Evolutionary conservation across 2,113 vertebrate genomes (phyloP), one percentile per base, ranked within the genome.

Genomic region (Lasiurus borealis): DNA sequence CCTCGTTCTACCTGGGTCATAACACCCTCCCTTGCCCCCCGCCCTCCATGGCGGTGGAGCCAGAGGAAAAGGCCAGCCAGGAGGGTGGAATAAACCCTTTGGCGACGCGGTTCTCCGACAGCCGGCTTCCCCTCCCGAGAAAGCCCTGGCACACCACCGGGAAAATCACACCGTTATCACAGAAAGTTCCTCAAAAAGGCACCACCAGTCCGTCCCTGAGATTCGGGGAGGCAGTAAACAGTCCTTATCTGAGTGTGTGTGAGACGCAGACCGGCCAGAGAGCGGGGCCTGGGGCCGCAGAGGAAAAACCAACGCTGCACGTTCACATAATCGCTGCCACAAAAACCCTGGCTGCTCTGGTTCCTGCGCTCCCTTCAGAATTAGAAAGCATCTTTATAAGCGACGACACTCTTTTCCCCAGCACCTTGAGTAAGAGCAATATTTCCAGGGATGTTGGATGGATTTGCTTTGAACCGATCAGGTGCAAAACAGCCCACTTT

Each of bases 151-250:
- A 87, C 95, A 90, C 82, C 16, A 90, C 82, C 16, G 97, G 29
- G 76, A 93, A 96, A 98, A 98, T 97, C 97, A 97, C 97, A 97
- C 95, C 95, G 93, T 97, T 97, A 97, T 95, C 97, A 96, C 95
- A 50, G 31, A 76, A 97, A 96, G 95, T 78, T 50, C 36, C 72
- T 80, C 44, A 18, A 64, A 73, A 85, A 82, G 36, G 40, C 40
- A n/a, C n/a, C n/a, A n/a, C 94, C 86, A 96, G 95, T 82, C 97
- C 68, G 95, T 82, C 97, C 68, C 94, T 95, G 68, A 95, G 93
- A 96, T 77, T 85, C 80, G 97, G 77, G 86, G 83, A 94, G 75
- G n/a, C 90, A 96, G 94, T 90, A 98, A 98, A 96, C 87, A 98
- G 85, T 97, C 96, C 92, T 82, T 97, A 96, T 97, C 90, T 96